Base-by-base conservation (phyloP, 2,888 invertebrate genomes). In the Spatulosminthurus flaviceps region DNA sequence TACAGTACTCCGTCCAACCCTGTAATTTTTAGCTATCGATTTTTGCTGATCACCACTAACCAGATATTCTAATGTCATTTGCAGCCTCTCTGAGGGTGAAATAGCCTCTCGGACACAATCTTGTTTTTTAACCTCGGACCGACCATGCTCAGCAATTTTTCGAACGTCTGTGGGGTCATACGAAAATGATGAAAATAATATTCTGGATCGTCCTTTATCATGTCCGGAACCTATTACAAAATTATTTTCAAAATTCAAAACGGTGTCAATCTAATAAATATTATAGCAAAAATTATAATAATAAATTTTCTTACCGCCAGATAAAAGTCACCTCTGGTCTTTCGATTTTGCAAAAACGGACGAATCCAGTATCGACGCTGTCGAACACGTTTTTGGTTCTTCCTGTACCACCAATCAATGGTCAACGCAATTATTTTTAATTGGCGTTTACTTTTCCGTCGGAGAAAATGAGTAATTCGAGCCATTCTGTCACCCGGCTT, bases 11-110 rank as follows among this genome's bases (percentile, higher is more conserved):
- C 42, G 22, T 0, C 42, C 42, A 0, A 72, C n/a, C 22, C 72
- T 19, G 22, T 72, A 51, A 19, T 42, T 72, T 41, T 42, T 42
- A 16, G 72, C 72, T 13, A 72, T 24, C 4, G 42, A 42, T 24
- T 72, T 24, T 26, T 72, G 72, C 4, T 43, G 22, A 26, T 51
- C 72, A 7, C 72, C 72, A 24, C 42, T 42, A 16, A 41, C 42
- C 0, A 72, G 24, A n/a, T 72, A 72, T 51, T 21, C 43, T 4
- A 51, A 24, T 24, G 72, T 72, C 24, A 72, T 24, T 21, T 41
- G 24, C 24, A 72, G 28, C 4, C 51, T 1, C 42, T 72, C 42
- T 51, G 21, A 1, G 4, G 72, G 24, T 2, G 24, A 41, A 28
- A 72, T 51, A 13, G 51, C 1, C 4, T 42, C 42, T 24, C 72